A percentile compares a stretch with the other conserved stretches of the same genome.
phyloP scores from a whole-genome alignment of 2,888 invertebrate species.

The Nebria salina region DNA sequence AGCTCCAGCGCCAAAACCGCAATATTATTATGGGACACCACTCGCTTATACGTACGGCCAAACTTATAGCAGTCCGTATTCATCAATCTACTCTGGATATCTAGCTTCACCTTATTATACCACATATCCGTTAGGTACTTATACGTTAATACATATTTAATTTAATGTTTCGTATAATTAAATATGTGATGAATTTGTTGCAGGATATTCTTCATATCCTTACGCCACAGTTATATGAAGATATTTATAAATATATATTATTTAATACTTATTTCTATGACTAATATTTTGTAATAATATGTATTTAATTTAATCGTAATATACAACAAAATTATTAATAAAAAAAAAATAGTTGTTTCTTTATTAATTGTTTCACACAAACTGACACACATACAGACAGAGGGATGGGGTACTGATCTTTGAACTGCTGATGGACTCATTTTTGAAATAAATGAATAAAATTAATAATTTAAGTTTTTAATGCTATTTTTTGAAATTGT shows the following conservation, averaged over 20 bases:
- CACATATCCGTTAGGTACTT: background rate
- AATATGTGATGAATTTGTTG: background rate
- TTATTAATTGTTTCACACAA: too few relatives aligned
- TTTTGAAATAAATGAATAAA: too few relatives aligned
- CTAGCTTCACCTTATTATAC: conserved; percentile 19
- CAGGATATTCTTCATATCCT: background rate
- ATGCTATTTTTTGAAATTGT: too few relatives aligned
- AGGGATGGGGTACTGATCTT: too few relatives aligned
- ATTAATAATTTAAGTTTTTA: too few relatives aligned
- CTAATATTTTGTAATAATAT: too few relatives aligned
- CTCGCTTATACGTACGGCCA: conserved; percentile 14
- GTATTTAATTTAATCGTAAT: too few relatives aligned
- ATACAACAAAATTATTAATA: too few relatives aligned
- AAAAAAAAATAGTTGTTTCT: too few relatives aligned
- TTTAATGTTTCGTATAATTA: background rate
- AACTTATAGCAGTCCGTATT: conserved; percentile 6
- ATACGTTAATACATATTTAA: background rate
- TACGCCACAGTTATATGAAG: background rate
- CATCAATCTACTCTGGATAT: background rate
- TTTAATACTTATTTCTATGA: too few relatives aligned
- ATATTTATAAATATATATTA: background rate
- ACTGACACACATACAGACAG: too few relatives aligned
- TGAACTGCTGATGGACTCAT: too few relatives aligned
- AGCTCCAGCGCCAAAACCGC: conserved; percentile 21
- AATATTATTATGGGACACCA: conserved; percentile 21